Percentiles rank a stretch among this genome's conserved stretches.
Conservation (phyloP, 2,797 vertebrate species). For the Acanthis flammea region DNA sequence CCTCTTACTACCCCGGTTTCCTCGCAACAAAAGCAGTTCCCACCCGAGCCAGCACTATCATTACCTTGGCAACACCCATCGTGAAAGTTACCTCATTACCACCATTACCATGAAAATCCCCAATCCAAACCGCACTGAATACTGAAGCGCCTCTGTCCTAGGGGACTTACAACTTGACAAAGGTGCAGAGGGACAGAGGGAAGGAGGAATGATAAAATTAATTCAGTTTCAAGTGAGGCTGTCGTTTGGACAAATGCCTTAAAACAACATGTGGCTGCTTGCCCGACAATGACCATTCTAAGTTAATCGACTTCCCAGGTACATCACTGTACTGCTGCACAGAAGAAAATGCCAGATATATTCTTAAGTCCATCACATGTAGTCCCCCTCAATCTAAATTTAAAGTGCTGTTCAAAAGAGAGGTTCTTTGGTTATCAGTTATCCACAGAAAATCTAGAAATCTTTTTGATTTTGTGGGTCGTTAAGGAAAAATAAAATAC, state of each 20-base stretch:
- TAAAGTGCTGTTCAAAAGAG: neutral
- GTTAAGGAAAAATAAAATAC: neutral
- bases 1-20: neutral
- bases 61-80: neutral
- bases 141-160: neutral
- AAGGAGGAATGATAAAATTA: neutral
- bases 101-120: neutral
- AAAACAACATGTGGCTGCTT: fast-evolving
- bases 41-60: neutral
- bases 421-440: neutral
- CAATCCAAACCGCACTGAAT: neutral
- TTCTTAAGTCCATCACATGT: neutral
- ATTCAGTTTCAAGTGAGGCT: neutral
- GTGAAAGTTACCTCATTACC: neutral
- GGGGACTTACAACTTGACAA: neutral
- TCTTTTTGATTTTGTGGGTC: neutral
- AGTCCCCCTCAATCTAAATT: neutral
- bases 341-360: fast-evolving
- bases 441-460: neutral
- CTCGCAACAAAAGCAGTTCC: neutral
- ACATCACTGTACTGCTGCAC: neutral
- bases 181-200: neutral
- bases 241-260: neutral
- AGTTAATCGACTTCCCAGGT: neutral
- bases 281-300: fast-evolving